Evolutionary conservation across 2,797 vertebrate genomes (phyloP).

Genomic region (Phrynocephalus vlangalii): DNA sequence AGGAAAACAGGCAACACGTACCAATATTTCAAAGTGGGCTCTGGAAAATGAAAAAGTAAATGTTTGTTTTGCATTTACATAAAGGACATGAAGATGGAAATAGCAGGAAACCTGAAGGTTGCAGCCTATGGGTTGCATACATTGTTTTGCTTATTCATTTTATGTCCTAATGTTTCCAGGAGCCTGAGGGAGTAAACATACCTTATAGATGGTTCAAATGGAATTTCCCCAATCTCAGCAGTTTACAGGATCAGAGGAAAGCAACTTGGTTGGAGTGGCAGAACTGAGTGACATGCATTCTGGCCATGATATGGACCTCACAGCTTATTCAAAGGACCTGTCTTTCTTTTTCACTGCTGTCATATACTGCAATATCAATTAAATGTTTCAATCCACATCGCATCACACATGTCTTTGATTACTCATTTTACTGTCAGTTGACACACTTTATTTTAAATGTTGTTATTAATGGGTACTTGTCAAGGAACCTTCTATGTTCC

Average conservation of each 20-base stretch:
- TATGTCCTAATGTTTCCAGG: background rate
- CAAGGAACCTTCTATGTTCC: too few species aligned
- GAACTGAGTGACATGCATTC: too few species aligned
- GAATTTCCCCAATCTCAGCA: background rate
- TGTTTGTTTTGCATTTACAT: constrained; percentile 20
- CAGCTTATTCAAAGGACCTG: background rate
- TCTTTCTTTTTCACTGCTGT: background rate
- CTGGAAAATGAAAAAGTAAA: background rate
- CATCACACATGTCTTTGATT: background rate
- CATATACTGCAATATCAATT: background rate
- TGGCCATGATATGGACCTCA: background rate
- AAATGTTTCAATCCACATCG: background rate
- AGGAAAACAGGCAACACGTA: background rate
- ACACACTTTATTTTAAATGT: background rate
- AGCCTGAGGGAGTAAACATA: background rate
- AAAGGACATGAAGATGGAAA: constrained; percentile 8
- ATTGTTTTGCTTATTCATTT: background rate
- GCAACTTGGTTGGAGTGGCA: too few species aligned
- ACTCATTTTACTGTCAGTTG: background rate
- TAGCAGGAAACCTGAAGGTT: background rate
- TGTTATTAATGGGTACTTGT: background rate
- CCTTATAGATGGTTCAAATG: background rate
- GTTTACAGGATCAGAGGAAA: background rate
- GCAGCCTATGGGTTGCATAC: background rate
- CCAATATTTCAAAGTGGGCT: constrained; percentile 12